Conservation (phyloP, 2,888 invertebrate genomes). For the Norana najaformis region DNA sequence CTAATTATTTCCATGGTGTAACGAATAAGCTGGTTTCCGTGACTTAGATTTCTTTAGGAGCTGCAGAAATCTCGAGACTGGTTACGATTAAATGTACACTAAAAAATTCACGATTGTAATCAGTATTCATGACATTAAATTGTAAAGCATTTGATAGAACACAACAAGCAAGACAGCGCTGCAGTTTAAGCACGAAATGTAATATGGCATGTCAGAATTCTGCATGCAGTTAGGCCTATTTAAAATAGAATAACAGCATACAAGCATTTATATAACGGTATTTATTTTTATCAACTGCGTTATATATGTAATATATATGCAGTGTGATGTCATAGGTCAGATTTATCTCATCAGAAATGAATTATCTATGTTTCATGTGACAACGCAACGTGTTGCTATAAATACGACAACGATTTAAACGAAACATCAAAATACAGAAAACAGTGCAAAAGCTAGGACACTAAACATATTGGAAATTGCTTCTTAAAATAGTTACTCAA, state of each 20-base stretch:
- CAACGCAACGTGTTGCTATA: no score
- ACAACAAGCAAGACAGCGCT: not conserved
- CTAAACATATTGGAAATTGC: not conserved
- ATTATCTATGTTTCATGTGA: no score
- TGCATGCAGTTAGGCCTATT: no score
- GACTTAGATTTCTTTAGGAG: no score
- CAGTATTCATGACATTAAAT: not conserved
- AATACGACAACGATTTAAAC: not conserved
- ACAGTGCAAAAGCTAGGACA: not conserved
- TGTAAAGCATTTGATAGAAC: not conserved
- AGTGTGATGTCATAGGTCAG: no score
- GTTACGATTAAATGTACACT: not conserved
- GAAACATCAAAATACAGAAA: not conserved
- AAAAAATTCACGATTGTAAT: not conserved
- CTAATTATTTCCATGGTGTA: no score
- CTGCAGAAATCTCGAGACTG: no score
- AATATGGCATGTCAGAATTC: not conserved
- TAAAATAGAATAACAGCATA: not conserved
- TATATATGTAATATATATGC: no score
- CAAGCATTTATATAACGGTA: not conserved
- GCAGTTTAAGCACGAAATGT: not conserved
- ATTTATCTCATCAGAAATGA: no score
- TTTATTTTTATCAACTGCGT: no score
- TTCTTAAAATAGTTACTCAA: not conserved
- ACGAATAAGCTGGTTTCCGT: no score